A percentile compares a stretch with the other conserved stretches of the same genome.
These are phyloP conservation scores for Cranoglanis bouderius DNA, from an alignment of 2,113 vertebrate genomes.

Conservation along the genomic window DNA sequence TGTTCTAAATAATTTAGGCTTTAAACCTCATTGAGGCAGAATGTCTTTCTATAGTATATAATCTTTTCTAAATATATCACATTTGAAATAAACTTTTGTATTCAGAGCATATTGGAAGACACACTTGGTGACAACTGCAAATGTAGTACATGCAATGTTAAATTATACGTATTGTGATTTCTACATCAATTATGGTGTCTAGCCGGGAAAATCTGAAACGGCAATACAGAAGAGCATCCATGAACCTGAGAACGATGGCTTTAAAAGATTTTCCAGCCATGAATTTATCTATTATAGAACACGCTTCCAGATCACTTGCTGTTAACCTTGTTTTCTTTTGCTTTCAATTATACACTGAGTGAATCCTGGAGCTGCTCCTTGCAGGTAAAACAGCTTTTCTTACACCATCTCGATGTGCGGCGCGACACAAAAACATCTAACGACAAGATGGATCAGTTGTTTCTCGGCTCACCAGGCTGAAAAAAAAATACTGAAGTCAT, in stretches of 20 bases:
- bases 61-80: not conserved
- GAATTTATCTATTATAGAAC: slow-evolving; percentile 26
- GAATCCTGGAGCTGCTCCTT: slow-evolving; percentile 18
- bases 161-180: not conserved
- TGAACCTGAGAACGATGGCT: slow-evolving; percentile 6
- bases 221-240: not conserved
- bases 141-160: not conserved
- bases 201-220: not conserved
- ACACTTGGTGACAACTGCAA: not conserved
- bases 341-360: slow-evolving; percentile 34
- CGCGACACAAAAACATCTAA: slow-evolving; percentile 57
- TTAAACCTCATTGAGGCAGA: not conserved
- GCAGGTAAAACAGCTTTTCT: slow-evolving; percentile 32
- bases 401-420: slow-evolving; percentile 33
- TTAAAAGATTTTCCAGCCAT: slow-evolving; percentile 20
- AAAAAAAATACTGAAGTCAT: slow-evolving; percentile 56
- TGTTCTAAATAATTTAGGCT: slow-evolving; percentile 32
- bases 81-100: not conserved
- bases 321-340: slow-evolving; percentile 21
- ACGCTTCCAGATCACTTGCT: slow-evolving; percentile 21
- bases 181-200: slow-evolving; percentile 1
- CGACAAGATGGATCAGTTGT: slow-evolving; percentile 57
- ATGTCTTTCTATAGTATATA: not conserved
- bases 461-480: slow-evolving; percentile 55
- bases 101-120: not conserved